phyloP scores from a whole-genome alignment of 2,888 invertebrate species.

The Leucozona laternaria region DNA sequence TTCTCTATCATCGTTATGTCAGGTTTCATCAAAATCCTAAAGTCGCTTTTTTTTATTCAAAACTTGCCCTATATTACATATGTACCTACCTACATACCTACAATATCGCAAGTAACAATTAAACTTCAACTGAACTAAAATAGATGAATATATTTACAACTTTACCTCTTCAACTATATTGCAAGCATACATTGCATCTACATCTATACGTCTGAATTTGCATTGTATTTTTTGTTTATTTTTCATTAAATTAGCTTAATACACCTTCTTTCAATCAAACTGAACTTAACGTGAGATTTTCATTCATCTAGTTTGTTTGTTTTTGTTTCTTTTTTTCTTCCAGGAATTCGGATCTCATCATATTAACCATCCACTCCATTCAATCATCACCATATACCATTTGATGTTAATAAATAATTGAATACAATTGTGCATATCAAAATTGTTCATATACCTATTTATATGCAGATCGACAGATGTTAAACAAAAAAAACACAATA shows the following conservation, averaged over 20 bases:
- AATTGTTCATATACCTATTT: slow-evolving; percentile 24
- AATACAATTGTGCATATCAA: slow-evolving; percentile 36
- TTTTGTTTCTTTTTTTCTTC: slow-evolving; percentile 17
- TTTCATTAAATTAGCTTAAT: neutral
- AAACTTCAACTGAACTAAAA: too few species aligned
- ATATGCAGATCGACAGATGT: slow-evolving; percentile 37
- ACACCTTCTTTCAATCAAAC: slow-evolving; percentile 3
- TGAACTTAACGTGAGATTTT: slow-evolving; percentile 55
- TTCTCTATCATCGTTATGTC: too few species aligned
- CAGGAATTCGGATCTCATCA: slow-evolving; percentile 65
- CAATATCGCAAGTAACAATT: too few species aligned
- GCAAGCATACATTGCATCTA: neutral
- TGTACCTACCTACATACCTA: too few species aligned
- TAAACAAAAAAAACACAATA: slow-evolving; percentile 6
- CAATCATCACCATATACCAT: slow-evolving; percentile 35
- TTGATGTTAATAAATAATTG: slow-evolving; percentile 41
- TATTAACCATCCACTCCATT: slow-evolving; percentile 2
- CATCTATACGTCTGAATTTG: slow-evolving; percentile 36
- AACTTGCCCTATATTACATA: too few species aligned
- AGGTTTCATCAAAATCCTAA: too few species aligned
- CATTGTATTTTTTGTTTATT: slow-evolving; percentile 1
- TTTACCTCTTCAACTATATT: neutral
- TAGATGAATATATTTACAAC: neutral
- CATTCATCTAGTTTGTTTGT: slow-evolving; percentile 45
- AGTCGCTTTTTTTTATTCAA: too few species aligned